phyloP scores from a whole-genome alignment of 2,113 vertebrate species.

The Tyrannus savana region DNA sequence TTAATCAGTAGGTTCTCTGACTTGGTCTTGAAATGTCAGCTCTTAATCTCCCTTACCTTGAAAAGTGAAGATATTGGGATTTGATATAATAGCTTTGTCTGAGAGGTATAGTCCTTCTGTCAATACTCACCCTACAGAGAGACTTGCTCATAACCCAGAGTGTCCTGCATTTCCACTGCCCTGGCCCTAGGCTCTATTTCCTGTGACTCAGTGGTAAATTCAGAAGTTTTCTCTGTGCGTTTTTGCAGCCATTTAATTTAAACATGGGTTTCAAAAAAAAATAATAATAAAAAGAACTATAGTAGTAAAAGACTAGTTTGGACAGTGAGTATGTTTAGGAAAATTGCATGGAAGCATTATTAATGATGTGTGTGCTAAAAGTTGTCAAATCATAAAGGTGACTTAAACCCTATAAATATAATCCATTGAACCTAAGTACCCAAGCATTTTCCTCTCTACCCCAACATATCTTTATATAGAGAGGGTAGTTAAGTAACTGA shows the following conservation, averaged over 20 bases:
- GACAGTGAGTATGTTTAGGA: neutral
- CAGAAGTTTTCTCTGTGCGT: neutral
- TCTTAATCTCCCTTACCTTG: constrained; percentile 41
- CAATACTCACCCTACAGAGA: neutral
- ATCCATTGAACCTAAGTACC: neutral
- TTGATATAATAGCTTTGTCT: constrained; percentile 15
- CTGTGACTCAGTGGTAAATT: neutral
- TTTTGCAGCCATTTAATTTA: neutral
- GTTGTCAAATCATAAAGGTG: neutral
- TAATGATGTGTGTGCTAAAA: neutral
- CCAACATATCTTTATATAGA: neutral
- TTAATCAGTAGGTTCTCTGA: constrained; percentile 46
- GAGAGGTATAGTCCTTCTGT: neutral
- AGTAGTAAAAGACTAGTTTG: neutral
- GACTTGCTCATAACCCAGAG: neutral
- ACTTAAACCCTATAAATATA: neutral
- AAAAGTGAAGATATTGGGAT: constrained; percentile 35
- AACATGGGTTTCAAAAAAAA: neutral
- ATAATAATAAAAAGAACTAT: neutral
- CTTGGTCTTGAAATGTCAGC: constrained; percentile 56
- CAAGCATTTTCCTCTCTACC: neutral
- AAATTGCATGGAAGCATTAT: neutral
- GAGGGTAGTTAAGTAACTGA: neutral
- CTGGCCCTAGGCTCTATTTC: neutral
- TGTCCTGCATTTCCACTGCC: neutral